Evolutionary conservation across 37 sponge, comb jelly and placozoan genomes (phyloP), one percentile per base, ranked within the genome.

Genomic region (Amphimedon queenslandica): DNA sequence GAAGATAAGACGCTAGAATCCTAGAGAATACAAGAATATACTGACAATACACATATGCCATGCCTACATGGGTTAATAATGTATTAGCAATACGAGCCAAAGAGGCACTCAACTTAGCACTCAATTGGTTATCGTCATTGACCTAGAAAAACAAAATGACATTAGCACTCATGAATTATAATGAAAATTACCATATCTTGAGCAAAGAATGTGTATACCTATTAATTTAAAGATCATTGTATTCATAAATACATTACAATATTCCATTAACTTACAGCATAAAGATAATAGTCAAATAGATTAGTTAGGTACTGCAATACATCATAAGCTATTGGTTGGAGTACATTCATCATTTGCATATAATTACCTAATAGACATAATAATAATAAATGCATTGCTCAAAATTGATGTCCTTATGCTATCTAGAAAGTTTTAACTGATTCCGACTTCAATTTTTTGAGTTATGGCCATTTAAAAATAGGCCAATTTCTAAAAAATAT

Each of bases 261-360:
- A 47, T 47, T 18, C 8, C 13, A 47, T 29, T 40, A 53, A 51
- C 89, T 83, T 42, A 96, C 97, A 27, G 91, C 80, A 80, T 80
- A 96, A 27, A 96, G 72, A 67, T 93, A 93, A 77, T 85, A 96
- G 75, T 96, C 97, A 83, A 93, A 96, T 32, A 96, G 77, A 42
- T 96, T 94, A 4, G 97, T 86, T 77, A 96, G 79, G 47, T 84
- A 84, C 55, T 87, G 72, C 40, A 96, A 58, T 30, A 96, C 97
- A 83, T 96, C 97, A 76, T 81, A 93, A 2, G 91, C 94, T 51
- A 96, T 96, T 3, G 97, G 93, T 34, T 82, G 63, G 31, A 96
- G 78, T 37, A 87, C 82, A 69, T 79, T 80, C 97, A 96, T 96
- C 91, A 96, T 96, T 30, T 87, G 94, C 84, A 96, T 87, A 77